Percentiles rank a stretch among this genome's conserved stretches.
Evolutionary conservation across 2,888 invertebrate species (phyloP).

Genomic region (Agrotis ipsilon): DNA sequence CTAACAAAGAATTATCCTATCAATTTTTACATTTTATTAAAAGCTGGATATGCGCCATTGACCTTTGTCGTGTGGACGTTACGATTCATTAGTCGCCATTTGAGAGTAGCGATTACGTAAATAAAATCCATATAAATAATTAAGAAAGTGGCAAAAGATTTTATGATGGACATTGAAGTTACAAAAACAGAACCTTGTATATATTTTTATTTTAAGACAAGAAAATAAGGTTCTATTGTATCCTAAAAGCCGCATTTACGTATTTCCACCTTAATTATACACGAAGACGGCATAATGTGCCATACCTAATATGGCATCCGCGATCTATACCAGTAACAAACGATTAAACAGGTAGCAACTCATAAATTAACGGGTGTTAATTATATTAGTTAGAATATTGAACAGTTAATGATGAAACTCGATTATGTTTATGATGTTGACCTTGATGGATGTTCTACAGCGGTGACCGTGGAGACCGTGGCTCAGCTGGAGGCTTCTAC

Average conservation of each 20-base stretch:
- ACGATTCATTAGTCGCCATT: too few species aligned
- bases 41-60: too few species aligned
- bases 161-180: too few species aligned
- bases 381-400: slow-evolving; percentile 40
- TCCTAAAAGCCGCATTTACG: neutral
- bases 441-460: slow-evolving; percentile 42
- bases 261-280: neutral
- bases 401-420: slow-evolving; percentile 28
- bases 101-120: too few species aligned
- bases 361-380: slow-evolving; percentile 25
- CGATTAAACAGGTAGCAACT: slow-evolving; percentile 1
- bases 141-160: too few species aligned
- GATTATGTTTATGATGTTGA: slow-evolving; percentile 32
- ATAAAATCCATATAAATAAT: too few species aligned
- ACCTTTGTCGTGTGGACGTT: too few species aligned
- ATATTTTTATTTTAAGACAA: too few species aligned
- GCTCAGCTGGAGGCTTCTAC: slow-evolving; percentile 73
- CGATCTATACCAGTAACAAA: slow-evolving; percentile 10
- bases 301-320: neutral
- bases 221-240: too few species aligned
- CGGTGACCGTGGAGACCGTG: slow-evolving; percentile 71
- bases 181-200: too few species aligned
- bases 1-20: neutral
- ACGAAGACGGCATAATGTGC: neutral
- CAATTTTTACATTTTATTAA: too few species aligned